Percentiles rank a stretch among this genome's conserved stretches.
phyloP scores from a whole-genome alignment of 2,797 vertebrate species.

The Coranthus polyacanthus region DNA sequence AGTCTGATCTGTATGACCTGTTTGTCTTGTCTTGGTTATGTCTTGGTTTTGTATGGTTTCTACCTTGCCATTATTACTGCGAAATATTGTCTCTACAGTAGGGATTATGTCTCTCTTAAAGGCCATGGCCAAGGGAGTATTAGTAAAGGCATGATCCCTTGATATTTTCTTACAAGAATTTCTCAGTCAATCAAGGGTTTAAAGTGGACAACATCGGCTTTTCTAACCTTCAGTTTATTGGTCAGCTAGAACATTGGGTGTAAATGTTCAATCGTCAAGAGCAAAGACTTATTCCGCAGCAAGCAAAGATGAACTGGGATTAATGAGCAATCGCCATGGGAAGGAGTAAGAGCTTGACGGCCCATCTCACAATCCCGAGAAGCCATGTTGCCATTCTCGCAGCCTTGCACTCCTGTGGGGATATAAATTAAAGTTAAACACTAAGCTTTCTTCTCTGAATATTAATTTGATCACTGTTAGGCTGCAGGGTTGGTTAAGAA shows the following conservation, averaged over 20 bases:
- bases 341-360: background rate
- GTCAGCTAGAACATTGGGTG: background rate
- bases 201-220: background rate
- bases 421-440: conserved; percentile 17
- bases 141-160: too few relatives aligned
- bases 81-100: too few relatives aligned
- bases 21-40: too few relatives aligned
- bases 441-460: conserved; percentile 21
- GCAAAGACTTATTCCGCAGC: background rate
- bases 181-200: background rate
- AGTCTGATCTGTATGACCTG: too few relatives aligned
- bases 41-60: too few relatives aligned
- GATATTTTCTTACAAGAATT: background rate
- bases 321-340: conserved; percentile 7
- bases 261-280: background rate
- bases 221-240: background rate
- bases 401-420: background rate
- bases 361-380: too few relatives aligned
- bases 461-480: conserved; percentile 13
- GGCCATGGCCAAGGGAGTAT: too few relatives aligned
- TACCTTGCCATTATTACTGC: too few relatives aligned
- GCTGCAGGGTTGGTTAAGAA: too few relatives aligned
- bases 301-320: conserved; percentile 3
- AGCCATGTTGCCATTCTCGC: background rate
- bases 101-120: too few relatives aligned